These are phyloP conservation scores for Triops longicaudatus DNA, from an alignment of 1,140 invertebrate genomes.

Conservation along the genomic window DNA sequence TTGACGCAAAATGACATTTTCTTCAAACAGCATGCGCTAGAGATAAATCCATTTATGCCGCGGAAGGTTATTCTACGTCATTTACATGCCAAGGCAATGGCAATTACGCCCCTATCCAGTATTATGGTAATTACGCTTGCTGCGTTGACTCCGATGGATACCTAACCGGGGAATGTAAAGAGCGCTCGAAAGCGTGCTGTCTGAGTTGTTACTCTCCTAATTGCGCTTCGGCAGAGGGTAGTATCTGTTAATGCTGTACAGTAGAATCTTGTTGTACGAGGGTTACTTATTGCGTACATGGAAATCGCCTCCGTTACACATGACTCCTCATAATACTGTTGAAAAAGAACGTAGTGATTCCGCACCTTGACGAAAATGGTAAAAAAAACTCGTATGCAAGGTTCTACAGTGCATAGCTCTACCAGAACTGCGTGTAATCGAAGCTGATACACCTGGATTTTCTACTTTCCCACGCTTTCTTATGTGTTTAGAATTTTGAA, in stretches of 20 bases:
- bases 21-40: constrained; percentile 19
- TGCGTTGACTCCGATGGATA: constrained; percentile 23
- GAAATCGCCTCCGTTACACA: too few relatives aligned
- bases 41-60: constrained; percentile 24
- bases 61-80: not conserved
- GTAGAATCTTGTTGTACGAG: not conserved
- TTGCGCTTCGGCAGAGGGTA: not conserved
- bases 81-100: constrained; percentile 16
- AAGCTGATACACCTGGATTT: not conserved
- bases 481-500: not conserved
- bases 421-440: too few relatives aligned
- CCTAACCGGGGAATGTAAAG: not conserved
- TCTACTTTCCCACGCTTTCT: not conserved
- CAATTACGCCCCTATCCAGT: constrained; percentile 22
- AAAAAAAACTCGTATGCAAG: too few relatives aligned
- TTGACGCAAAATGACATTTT: not conserved
- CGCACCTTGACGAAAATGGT: too few relatives aligned
- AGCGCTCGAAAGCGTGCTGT: not conserved
- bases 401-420: too few relatives aligned
- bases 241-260: not conserved
- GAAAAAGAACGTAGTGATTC: too few relatives aligned
- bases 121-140: not conserved
- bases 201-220: not conserved
- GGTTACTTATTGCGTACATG: too few relatives aligned
- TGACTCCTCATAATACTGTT: too few relatives aligned